These are phyloP conservation scores for Drosophila austrosaltans DNA, from an alignment of 2,888 invertebrate species.

Conservation along the genomic window DNA sequence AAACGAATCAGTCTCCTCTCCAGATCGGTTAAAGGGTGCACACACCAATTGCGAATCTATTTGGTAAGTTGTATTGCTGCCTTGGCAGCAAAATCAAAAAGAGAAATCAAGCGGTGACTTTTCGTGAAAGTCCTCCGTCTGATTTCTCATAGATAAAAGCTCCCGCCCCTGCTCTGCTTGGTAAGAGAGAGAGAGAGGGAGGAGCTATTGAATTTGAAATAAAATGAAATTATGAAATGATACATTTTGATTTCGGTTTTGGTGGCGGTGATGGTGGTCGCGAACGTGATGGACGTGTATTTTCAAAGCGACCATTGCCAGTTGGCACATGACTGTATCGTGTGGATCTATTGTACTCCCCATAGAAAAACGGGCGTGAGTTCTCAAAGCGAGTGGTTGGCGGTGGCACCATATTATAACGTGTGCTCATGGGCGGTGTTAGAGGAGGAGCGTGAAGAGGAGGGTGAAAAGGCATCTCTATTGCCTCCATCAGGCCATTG, in stretches of 20 bases:
- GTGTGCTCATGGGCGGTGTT: constrained; percentile 9
- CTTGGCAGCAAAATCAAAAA: constrained; percentile 50
- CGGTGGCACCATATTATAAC: not conserved
- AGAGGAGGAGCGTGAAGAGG: constrained; percentile 21
- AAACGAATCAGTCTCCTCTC: not conserved
- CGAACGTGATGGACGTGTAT: not conserved
- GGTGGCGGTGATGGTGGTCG: not conserved
- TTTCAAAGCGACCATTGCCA: constrained; percentile 25
- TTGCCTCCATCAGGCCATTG: not conserved
- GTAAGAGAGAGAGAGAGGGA: too few species aligned
- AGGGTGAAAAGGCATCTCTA: not conserved
- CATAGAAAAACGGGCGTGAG: not conserved
- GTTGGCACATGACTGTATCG: constrained; percentile 26
- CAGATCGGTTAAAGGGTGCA: not conserved
- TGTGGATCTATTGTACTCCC: not conserved
- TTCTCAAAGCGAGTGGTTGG: not conserved
- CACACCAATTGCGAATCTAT: constrained; percentile 37
- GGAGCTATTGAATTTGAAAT: constrained; percentile 24
- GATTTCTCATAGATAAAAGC: constrained; percentile 47
- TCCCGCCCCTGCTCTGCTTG: not conserved
- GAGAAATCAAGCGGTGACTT: constrained; percentile 29
- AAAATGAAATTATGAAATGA: constrained; percentile 50
- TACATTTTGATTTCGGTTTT: constrained; percentile 41
- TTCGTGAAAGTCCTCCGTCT: constrained; percentile 8
- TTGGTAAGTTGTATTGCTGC: constrained; percentile 37